These are phyloP conservation scores for Rhagoletis zephyria DNA, from an alignment of 1,140 invertebrate genomes.

Conservation along the genomic window DNA sequence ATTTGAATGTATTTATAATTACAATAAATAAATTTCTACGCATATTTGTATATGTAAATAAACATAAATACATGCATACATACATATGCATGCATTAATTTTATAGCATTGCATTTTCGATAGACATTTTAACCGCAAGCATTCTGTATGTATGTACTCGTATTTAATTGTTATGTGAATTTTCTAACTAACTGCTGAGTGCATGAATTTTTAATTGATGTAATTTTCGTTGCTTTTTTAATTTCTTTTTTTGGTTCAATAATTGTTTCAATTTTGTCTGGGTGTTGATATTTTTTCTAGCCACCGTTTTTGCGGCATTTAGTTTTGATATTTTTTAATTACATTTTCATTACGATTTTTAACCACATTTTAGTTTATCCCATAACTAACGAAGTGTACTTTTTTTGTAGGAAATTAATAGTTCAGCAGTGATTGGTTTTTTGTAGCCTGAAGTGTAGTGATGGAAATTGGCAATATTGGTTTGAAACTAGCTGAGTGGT, in stretches of 20 bases:
- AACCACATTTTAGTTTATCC: not conserved
- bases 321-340: not conserved
- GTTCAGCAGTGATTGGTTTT: not conserved
- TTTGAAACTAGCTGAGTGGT: too few relatives aligned
- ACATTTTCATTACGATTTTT: not conserved
- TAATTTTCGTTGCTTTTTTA: not conserved
- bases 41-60: too few relatives aligned
- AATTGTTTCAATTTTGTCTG: not conserved
- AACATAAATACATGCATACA: too few relatives aligned
- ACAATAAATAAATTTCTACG: not conserved
- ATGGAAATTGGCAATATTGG: not conserved
- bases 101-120: not conserved
- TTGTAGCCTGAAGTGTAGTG: not conserved
- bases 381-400: not conserved
- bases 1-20: slow-evolving; percentile 52
- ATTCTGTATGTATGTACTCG: not conserved
- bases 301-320: slow-evolving; percentile 2
- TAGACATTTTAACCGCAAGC: not conserved
- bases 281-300: not conserved
- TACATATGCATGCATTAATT: not conserved
- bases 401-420: not conserved
- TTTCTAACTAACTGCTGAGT: not conserved
- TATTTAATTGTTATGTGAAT: not conserved
- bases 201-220: not conserved
- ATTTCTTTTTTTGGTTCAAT: too few relatives aligned